phyloP scores from a whole-genome alignment of 2,113 vertebrate genomes.

The Meles meles region DNA sequence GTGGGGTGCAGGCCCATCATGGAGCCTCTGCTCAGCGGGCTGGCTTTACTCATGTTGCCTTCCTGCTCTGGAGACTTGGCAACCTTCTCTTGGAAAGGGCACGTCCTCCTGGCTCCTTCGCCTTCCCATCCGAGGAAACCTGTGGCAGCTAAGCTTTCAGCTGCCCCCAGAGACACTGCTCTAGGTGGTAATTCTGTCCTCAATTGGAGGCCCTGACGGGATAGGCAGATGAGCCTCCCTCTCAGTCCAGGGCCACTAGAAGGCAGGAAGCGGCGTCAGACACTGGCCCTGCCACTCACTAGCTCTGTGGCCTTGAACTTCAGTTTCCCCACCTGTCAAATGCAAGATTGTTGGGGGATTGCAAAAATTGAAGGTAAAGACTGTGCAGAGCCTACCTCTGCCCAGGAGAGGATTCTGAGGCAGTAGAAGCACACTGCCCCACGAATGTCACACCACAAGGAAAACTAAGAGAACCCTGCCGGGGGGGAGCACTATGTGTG shows the following conservation, averaged over 20 bases:
- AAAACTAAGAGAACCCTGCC: neutral
- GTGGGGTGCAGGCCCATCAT: neutral
- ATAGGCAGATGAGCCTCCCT: neutral
- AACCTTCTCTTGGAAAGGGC: neutral
- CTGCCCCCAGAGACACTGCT: constrained; percentile 56
- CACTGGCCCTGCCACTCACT: neutral
- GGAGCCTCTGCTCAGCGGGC: neutral
- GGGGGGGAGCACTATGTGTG: neutral
- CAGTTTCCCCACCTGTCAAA: neutral
- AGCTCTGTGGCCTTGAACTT: neutral
- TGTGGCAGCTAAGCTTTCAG: constrained; percentile 75
- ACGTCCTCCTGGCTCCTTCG: constrained; percentile 67
- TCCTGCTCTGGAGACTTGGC: constrained; percentile 15
- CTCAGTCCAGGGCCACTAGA: neutral
- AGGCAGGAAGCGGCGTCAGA: neutral
- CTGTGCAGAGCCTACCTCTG: neutral
- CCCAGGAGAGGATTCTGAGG: neutral
- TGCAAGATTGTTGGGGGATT: neutral
- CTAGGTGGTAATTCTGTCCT: constrained; percentile 45
- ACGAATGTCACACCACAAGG: neutral
- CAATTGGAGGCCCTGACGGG: neutral
- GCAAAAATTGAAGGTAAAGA: neutral
- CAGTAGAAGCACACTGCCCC: neutral
- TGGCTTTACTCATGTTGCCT: neutral
- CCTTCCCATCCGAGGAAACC: constrained; percentile 73